Evolutionary conservation across 2,797 vertebrate species (phyloP).

Genomic region (Phrynocephalus guinanensis): DNA sequence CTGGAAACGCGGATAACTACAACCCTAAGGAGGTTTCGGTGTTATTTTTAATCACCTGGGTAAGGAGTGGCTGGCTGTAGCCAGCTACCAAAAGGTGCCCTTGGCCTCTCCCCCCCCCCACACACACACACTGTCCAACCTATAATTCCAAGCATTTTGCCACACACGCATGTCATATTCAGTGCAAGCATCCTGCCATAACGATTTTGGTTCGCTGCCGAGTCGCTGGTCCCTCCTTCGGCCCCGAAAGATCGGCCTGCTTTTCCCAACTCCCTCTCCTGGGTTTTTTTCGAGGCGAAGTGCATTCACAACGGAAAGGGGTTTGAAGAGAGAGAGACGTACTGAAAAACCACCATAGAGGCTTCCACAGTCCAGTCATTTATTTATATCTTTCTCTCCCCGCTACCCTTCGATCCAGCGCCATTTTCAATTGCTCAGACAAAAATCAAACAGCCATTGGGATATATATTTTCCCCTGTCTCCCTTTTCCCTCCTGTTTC

Average conservation of each 20-base stretch:
- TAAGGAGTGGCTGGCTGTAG: constrained; percentile 51
- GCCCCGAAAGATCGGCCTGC: background rate
- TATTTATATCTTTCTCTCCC: constrained; percentile 81
- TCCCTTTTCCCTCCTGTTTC: constrained; percentile 68
- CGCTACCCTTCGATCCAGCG: constrained; percentile 77
- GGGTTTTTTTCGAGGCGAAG: background rate
- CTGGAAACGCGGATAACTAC: constrained; percentile 71
- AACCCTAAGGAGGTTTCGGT: constrained; percentile 62
- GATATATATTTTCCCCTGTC: background rate
- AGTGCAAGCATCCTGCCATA: constrained; percentile 59
- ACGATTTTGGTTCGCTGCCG: constrained; percentile 36
- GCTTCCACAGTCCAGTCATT: constrained; percentile 88
- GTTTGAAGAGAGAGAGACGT: constrained; percentile 64
- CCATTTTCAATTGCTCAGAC: constrained; percentile 87
- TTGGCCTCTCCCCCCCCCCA: background rate
- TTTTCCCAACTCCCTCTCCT: background rate
- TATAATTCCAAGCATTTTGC: constrained; percentile 21
- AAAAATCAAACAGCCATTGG: constrained; percentile 84
- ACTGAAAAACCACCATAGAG: constrained; percentile 80
- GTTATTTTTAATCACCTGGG: constrained; percentile 4
- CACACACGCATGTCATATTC: constrained; percentile 39
- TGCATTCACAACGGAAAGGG: background rate
- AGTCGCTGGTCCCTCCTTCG: constrained; percentile 54
- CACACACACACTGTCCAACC: background rate
- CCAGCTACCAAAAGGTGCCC: constrained; percentile 62